Evolutionary conservation across 2,888 invertebrate genomes (phyloP), one percentile per base, ranked within the genome.

Genomic region (Erebia ligea): DNA sequence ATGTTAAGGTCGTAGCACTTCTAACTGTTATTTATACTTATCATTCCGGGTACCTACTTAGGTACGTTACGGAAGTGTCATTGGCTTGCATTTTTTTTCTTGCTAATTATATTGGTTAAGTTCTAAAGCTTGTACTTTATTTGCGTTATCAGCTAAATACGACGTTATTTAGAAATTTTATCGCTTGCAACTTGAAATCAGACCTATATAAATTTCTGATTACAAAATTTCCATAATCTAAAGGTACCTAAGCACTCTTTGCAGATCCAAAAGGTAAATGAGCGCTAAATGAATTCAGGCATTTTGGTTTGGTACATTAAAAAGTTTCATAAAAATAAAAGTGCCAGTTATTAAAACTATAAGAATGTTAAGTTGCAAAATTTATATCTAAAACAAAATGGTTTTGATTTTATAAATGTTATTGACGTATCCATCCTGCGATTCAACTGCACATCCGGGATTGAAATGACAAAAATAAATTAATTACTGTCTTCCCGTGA

Each of bases 381-480:
- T 52, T n/a, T 17, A 50, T 50, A 2, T n/a, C 10, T 13, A 9
- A 10, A 52, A 1, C n/a, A 73, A 76, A 79, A 79, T 82, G 72
- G 73, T 72, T 71, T 73, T 66, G 75, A 79, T 34, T 54, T 80
- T 19, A 54, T 19, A 81, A 84, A 87, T 85, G 84, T 80, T 80
- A 83, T 81, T 85, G 84, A 85, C 83, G 85, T 82, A 75, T 78
- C 54, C 77, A 40, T 61, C 52, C 52, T 67, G 71, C 74, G 76
- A 73, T 73, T 75, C 73, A 76, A 58, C 71, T 69, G 76, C 71
- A 73, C 77, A 76, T 78, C 78, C 79, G 77, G 79, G 74, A 74
- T 77, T 75, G 75, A 78, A 86, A 84, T 82, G 85, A 79, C 79
- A 81, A 82, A 85, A 87, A 84, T 88, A 84, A 34, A 34, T 81